Percentiles rank a stretch among this genome's conserved stretches.
These are phyloP conservation scores for Panurus biarmicus DNA, from an alignment of 2,113 vertebrate species.

Conservation along the genomic window DNA sequence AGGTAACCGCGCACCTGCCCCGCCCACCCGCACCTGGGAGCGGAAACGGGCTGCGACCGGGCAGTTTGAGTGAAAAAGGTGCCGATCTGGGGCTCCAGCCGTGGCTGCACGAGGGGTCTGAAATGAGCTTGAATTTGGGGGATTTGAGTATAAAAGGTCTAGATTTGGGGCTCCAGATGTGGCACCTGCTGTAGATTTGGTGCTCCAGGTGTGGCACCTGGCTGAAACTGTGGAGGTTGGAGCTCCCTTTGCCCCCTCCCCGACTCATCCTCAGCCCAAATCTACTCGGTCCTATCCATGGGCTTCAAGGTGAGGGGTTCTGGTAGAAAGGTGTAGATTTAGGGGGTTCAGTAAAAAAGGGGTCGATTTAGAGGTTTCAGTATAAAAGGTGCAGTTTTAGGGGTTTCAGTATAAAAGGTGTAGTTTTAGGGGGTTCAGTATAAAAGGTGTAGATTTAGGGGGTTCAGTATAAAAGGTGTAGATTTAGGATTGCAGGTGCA, in stretches of 20 bases:
- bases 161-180: not conserved
- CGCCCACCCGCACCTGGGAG: not conserved
- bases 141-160: too few relatives aligned
- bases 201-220: not conserved
- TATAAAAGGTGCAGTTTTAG: not conserved
- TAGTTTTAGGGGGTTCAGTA: too few relatives aligned
- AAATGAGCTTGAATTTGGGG: not conserved
- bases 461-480: not conserved
- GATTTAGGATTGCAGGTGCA: not conserved
- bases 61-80: not conserved
- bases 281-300: not conserved
- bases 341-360: too few relatives aligned
- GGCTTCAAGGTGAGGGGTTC: too few relatives aligned
- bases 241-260: not conserved
- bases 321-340: too few relatives aligned
- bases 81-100: not conserved
- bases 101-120: not conserved
- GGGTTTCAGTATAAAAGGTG: not conserved
- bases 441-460: not conserved
- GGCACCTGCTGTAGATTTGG: not conserved
- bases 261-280: not conserved
- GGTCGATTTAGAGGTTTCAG: too few relatives aligned
- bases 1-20: not conserved
- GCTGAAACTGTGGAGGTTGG: not conserved
- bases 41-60: not conserved